Base-by-base conservation (phyloP, 1,140 invertebrate genomes). In the Subanguina moxae region DNA sequence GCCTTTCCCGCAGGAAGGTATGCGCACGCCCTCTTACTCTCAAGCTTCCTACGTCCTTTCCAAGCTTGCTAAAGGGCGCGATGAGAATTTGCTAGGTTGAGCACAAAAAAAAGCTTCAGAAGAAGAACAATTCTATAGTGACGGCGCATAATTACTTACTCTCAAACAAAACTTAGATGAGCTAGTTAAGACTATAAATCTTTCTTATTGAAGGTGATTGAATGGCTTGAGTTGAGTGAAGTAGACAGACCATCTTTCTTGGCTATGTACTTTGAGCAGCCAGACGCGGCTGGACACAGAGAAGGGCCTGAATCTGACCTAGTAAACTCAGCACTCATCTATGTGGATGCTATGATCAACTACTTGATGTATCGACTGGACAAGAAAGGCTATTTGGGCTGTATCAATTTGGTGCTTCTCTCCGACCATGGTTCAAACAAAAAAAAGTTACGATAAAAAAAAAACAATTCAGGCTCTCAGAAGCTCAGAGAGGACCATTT, bases 221-320 rank as follows among this genome's bases (percentile, higher is more conserved):
- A 85, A 0, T 90, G 89, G 89, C 86, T 91, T 58, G 80, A 79
- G n/a, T 73, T 89, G 74, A 80, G 85, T 0, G 79, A 66, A 30
- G 86, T 80, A 32, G 64, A 75, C 45, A 72, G 78, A 1, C 76
- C 76, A 15, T 17, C 66, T 56, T 86, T 86, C 87, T 1, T 89
- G 11, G 84, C 89, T 75, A 45, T 89, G 19, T 90, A 91, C 78
- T 88, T 90, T 74, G 87, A 90, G 75, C 87, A 90, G 77, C 89
- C 89, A 0, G 90, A 90, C 79, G 80, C 82, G 9, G 84, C 85
- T 68, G 88, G 83, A 15, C 75, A 76, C 38, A 57, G 38, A 19
- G 71, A 74, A 32, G 63, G 61, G 0, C 76, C 75, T 1, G 74
- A 76, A 15, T 76, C 63, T 17, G 72, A 82, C 62, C 32, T 61